These are phyloP conservation scores for Hydrolagus affinis DNA, from an alignment of 2,113 vertebrate genomes.

Conservation along the genomic window DNA sequence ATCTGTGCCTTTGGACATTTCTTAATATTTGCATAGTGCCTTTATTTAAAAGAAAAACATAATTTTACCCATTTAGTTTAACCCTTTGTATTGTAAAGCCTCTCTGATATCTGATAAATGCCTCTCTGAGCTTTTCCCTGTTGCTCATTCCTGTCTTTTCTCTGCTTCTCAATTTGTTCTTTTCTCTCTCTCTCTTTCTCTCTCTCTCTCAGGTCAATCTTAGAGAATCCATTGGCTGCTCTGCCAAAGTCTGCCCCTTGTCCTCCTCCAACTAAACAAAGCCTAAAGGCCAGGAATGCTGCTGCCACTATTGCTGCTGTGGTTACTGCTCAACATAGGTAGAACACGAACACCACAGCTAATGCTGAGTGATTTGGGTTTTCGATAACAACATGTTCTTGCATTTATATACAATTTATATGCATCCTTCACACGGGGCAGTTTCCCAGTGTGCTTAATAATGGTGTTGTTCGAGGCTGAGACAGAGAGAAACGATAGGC, in stretches of 20 bases:
- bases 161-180: constrained; percentile 33
- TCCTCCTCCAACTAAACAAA: constrained; percentile 45
- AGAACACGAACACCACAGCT: constrained; percentile 37
- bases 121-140: constrained; percentile 35
- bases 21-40: rapidly evolving
- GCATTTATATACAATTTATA: no score
- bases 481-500: no score
- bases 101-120: not conserved
- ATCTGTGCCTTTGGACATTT: no score
- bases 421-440: no score
- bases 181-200: not conserved
- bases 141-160: constrained; percentile 34
- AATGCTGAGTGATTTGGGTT: no score
- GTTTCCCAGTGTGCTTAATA: no score
- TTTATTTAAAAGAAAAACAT: no score
- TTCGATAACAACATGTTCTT: no score
- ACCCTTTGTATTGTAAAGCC: no score
- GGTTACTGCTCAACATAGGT: constrained; percentile 57
- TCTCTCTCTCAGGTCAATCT: constrained; percentile 35
- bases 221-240: constrained; percentile 48
- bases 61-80: no score
- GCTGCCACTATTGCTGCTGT: constrained; percentile 51
- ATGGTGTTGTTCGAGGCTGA: no score
- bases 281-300: constrained; percentile 45
- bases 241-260: constrained; percentile 39